These are phyloP conservation scores for Cydia splendana DNA, from an alignment of 1,140 invertebrate species.

Conservation along the genomic window DNA sequence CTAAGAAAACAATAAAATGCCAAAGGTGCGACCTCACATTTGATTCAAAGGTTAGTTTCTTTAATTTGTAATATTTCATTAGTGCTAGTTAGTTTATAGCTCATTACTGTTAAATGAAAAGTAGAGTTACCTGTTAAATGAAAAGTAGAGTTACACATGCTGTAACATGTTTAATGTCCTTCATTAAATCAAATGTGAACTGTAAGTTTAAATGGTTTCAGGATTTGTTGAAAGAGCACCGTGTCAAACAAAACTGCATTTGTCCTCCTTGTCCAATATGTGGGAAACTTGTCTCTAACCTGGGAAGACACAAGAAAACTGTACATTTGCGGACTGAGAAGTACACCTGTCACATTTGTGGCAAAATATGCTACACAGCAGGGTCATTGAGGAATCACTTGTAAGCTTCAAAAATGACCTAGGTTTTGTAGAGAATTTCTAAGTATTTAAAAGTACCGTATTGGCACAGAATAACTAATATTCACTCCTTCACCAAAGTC, in stretches of 20 bases:
- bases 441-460: too few species aligned
- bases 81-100: background rate
- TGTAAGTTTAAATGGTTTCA: background rate
- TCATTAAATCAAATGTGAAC: background rate
- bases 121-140: too few species aligned
- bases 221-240: constrained; percentile 18
- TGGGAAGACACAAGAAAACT: constrained; percentile 9
- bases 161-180: background rate
- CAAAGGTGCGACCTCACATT: constrained; percentile 16
- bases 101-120: too few species aligned
- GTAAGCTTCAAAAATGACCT: constrained; percentile 24
- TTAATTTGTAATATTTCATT: background rate
- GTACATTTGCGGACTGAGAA: background rate
- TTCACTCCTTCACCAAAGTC: too few species aligned
- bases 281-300: constrained; percentile 21
- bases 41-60: background rate
- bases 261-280: constrained; percentile 21
- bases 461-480: too few species aligned
- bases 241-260: constrained; percentile 2
- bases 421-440: too few species aligned
- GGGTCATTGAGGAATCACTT: constrained; percentile 13
- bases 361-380: constrained; percentile 5
- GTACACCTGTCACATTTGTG: constrained; percentile 29
- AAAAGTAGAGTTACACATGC: too few species aligned
- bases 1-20: background rate